A percentile compares a stretch with the other conserved stretches of the same genome.
Conservation (phyloP, 2,113 vertebrate genomes). For the Gnathonemus longibarbis region DNA sequence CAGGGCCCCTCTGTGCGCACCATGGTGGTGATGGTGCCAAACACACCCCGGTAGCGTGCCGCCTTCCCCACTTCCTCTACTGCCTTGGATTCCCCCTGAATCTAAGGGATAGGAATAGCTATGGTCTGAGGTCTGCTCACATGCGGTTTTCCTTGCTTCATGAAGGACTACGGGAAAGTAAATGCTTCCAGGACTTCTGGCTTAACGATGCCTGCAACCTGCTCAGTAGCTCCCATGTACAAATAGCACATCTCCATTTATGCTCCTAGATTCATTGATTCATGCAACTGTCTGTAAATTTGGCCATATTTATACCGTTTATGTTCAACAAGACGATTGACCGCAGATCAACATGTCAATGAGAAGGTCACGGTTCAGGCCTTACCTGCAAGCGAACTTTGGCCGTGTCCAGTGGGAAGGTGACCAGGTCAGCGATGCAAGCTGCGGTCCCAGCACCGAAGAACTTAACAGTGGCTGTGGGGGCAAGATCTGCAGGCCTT, state of each 20-base stretch:
- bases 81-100: slow-evolving; percentile 68
- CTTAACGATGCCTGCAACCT: background rate
- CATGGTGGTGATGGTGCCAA: slow-evolving; percentile 71
- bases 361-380: background rate
- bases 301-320: background rate
- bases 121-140: background rate
- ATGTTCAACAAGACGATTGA: background rate
- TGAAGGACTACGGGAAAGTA: background rate
- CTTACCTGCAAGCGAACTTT: background rate
- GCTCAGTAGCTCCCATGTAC: background rate
- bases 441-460: slow-evolving; percentile 55
- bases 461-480: slow-evolving; percentile 28
- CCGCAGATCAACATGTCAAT: background rate
- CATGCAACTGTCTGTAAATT: background rate
- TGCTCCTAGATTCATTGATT: background rate
- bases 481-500: slow-evolving; percentile 68
- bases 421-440: slow-evolving; percentile 81
- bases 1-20: slow-evolving; percentile 64
- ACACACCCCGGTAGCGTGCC: slow-evolving; percentile 61
- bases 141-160: background rate
- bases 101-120: slow-evolving; percentile 51
- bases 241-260: background rate
- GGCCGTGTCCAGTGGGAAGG: slow-evolving; percentile 40
- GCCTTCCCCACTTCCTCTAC: slow-evolving; percentile 18
- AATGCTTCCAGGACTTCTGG: background rate